A percentile compares a stretch with the other conserved stretches of the same genome.
phyloP scores from a whole-genome alignment of 2,888 invertebrate species.

The Harpagoxenus sublaevis region DNA sequence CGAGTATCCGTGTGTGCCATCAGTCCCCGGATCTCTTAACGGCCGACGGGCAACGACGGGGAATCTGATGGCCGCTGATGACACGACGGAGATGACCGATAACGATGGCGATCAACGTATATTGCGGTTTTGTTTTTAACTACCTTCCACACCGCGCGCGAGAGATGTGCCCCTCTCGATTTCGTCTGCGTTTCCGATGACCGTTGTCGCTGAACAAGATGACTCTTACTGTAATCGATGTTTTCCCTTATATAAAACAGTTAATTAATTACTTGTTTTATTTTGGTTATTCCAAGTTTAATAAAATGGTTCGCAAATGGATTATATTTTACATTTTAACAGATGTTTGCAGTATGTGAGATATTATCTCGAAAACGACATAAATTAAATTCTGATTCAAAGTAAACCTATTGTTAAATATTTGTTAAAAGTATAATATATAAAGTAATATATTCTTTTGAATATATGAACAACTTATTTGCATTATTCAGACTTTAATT shows the following conservation, averaged over 20 bases:
- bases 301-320: not conserved
- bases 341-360: not conserved
- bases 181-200: not conserved
- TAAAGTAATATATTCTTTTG: slow-evolving; percentile 5
- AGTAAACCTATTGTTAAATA: not conserved
- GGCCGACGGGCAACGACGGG: slow-evolving; percentile 74
- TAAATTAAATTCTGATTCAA: not conserved
- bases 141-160: not conserved
- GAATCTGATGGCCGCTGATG: slow-evolving; percentile 61
- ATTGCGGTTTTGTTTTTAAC: slow-evolving; percentile 20
- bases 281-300: not conserved
- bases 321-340: not conserved
- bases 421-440: not conserved
- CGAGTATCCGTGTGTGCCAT: slow-evolving; percentile 6
- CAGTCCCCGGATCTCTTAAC: slow-evolving; percentile 45
- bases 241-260: not conserved
- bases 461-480: not conserved
- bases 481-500: not conserved
- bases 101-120: slow-evolving; percentile 15
- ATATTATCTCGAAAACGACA: not conserved
- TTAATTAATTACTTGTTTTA: not conserved
- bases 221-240: not conserved
- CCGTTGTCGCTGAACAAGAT: not conserved
- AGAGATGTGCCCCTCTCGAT: not conserved
- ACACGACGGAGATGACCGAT: slow-evolving; percentile 45